Conservation (phyloP, 2,888 invertebrate species). For the Schizotus pectinicornis region DNA sequence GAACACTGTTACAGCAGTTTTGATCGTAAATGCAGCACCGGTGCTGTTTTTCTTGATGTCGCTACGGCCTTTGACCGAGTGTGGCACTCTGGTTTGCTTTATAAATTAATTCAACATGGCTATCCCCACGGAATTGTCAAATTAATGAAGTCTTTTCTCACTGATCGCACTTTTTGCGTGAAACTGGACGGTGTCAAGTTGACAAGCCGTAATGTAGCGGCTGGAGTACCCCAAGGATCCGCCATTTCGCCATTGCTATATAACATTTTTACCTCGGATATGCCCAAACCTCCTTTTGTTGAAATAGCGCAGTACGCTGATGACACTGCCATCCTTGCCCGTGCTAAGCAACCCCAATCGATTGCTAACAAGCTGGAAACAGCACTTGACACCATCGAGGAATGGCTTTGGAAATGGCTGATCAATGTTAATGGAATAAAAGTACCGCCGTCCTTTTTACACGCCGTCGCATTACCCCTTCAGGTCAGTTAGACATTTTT, state of each 20-base stretch:
- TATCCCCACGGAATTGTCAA: not conserved
- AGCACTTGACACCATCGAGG: not conserved
- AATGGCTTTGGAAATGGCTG: not conserved
- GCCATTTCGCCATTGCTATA: not conserved
- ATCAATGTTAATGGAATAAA: not conserved
- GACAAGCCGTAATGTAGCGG: not conserved
- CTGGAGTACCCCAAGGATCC: conserved; percentile 4
- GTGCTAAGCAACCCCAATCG: not conserved
- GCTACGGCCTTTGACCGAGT: not conserved
- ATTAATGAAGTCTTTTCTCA: not conserved
- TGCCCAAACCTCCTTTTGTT: not conserved
- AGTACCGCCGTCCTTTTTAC: not conserved
- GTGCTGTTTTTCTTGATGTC: conserved; percentile 1
- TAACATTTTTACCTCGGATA: not conserved
- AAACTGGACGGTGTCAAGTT: not conserved
- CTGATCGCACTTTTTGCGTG: not conserved
- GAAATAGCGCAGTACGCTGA: conserved; percentile 1
- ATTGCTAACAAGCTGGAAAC: not conserved
- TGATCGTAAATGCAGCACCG: not conserved
- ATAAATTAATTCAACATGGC: not conserved
- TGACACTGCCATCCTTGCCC: conserved; percentile 1
- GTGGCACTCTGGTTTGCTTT: not conserved
- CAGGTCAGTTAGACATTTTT: not conserved
- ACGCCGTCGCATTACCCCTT: not conserved
- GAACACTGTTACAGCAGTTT: not conserved